Percentiles rank a stretch among this genome's conserved stretches.
Conservation (phyloP, 2,797 vertebrate species). For the Aplochiton taeniatus region DNA sequence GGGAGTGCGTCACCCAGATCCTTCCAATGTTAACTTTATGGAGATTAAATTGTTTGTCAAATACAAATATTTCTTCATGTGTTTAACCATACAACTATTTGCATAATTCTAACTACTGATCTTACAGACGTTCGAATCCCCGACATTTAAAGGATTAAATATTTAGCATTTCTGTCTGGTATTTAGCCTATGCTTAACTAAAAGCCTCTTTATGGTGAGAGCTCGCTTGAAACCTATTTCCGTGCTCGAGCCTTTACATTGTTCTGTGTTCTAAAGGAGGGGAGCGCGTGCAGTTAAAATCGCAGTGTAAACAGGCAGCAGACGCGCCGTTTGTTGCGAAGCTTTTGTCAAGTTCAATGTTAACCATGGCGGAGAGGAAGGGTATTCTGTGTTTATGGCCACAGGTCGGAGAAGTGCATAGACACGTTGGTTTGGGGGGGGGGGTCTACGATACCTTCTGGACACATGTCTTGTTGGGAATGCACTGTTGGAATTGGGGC, state of each 20-base stretch:
- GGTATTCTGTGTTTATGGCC: constrained; percentile 26
- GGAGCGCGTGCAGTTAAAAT: constrained; percentile 50
- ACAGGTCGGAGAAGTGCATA: constrained; percentile 7
- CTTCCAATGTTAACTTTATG: too few species aligned
- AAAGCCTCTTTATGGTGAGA: constrained; percentile 54
- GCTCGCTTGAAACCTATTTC: constrained; percentile 41
- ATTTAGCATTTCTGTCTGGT: constrained; percentile 23
- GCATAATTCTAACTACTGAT: too few species aligned
- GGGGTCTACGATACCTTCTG: too few species aligned
- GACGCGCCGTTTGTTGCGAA: constrained; percentile 51
- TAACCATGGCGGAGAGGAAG: constrained; percentile 56
- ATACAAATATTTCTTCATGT: too few species aligned
- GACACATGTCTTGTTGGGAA: too few species aligned
- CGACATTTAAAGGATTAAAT: too few species aligned
- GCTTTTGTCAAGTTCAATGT: constrained; percentile 72
- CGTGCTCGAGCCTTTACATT: constrained; percentile 36
- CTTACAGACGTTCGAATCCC: too few species aligned
- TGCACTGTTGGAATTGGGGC: too few species aligned
- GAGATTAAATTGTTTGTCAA: too few species aligned
- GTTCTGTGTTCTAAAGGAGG: constrained; percentile 60
- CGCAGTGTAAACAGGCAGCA: constrained; percentile 62
- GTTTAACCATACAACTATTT: too few species aligned
- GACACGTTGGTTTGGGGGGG: constrained; percentile 3
- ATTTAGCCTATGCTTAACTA: constrained; percentile 56
- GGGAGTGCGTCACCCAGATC: too few species aligned